phyloP scores from a whole-genome alignment of 1,140 invertebrate genomes.

The Trichoplusia ni region DNA sequence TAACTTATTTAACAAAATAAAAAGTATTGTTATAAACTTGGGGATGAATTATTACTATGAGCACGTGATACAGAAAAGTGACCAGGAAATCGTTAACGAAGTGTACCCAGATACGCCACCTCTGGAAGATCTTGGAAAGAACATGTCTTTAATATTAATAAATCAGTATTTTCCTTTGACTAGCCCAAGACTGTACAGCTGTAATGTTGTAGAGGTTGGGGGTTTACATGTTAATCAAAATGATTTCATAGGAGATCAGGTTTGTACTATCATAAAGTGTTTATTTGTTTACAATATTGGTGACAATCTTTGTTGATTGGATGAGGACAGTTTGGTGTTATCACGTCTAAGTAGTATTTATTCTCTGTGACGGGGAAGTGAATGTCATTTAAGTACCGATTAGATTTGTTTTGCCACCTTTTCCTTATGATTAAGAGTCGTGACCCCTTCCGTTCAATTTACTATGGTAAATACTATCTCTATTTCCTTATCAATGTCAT shows the following conservation, averaged over 20 bases:
- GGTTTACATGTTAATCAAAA: slow-evolving; percentile 10
- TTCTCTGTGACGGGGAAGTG: too few species aligned
- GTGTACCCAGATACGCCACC: slow-evolving; percentile 73
- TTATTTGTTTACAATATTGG: neutral
- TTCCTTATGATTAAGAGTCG: too few species aligned
- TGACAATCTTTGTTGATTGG: neutral
- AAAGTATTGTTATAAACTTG: slow-evolving; percentile 62
- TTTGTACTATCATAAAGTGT: neutral
- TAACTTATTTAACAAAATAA: slow-evolving; percentile 70
- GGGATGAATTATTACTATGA: slow-evolving; percentile 40
- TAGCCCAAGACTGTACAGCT: neutral
- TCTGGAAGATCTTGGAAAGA: slow-evolving; percentile 78
- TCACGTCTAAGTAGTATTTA: neutral
- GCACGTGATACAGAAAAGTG: slow-evolving; percentile 13
- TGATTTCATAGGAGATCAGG: slow-evolving; percentile 44
- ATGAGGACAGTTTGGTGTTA: neutral
- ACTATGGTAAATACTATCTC: too few species aligned
- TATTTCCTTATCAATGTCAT: too few species aligned
- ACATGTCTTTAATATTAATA: slow-evolving; percentile 82
- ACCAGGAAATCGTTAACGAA: slow-evolving; percentile 13
- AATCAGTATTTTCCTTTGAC: slow-evolving; percentile 83
- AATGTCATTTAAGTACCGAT: too few species aligned
- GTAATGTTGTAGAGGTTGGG: slow-evolving; percentile 20
- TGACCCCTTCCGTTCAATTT: too few species aligned
- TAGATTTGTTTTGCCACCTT: too few species aligned